Percentiles rank a stretch among this genome's conserved stretches.
These are phyloP conservation scores for Drosophila azteca DNA, from an alignment of 1,140 invertebrate genomes.

Conservation along the genomic window DNA sequence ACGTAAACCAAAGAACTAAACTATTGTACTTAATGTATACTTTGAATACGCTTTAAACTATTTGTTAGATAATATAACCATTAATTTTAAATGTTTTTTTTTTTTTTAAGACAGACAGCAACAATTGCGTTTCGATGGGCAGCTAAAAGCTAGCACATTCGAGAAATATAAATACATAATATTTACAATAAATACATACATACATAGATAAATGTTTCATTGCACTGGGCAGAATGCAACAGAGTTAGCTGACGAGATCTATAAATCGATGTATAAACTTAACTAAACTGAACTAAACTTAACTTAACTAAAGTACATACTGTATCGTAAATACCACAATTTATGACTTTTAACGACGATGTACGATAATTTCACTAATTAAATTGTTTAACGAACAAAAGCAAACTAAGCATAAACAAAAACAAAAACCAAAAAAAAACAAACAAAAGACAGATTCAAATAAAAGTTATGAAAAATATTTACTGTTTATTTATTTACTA, in stretches of 20 bases:
- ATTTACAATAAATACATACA: neutral
- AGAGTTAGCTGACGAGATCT: slow-evolving; percentile 34
- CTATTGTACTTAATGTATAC: slow-evolving; percentile 59
- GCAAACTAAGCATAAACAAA: slow-evolving; percentile 47
- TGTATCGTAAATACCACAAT: slow-evolving; percentile 42
- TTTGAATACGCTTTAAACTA: slow-evolving; percentile 69
- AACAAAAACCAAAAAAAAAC: slow-evolving; percentile 23
- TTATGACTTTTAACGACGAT: slow-evolving; percentile 56
- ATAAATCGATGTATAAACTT: slow-evolving; percentile 59
- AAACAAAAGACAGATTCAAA: slow-evolving; percentile 73
- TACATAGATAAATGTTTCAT: slow-evolving; percentile 58
- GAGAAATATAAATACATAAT: slow-evolving; percentile 12
- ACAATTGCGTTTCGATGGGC: slow-evolving; percentile 58
- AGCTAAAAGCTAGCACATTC: slow-evolving; percentile 66
- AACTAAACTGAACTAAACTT: slow-evolving; percentile 15
- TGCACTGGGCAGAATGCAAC: slow-evolving; percentile 52
- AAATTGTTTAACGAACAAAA: slow-evolving; percentile 66
- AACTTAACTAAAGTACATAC: slow-evolving; percentile 25
- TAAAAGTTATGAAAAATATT: slow-evolving; percentile 64
- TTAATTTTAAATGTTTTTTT: slow-evolving; percentile 27
- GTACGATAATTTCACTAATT: slow-evolving; percentile 73
- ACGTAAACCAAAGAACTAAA: slow-evolving; percentile 51
- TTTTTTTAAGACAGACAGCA: slow-evolving; percentile 53
- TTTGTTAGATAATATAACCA: slow-evolving; percentile 71
- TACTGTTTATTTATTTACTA: too few species aligned